Conservation (phyloP, 1,140 invertebrate species). For the Watersipora subatra region DNA sequence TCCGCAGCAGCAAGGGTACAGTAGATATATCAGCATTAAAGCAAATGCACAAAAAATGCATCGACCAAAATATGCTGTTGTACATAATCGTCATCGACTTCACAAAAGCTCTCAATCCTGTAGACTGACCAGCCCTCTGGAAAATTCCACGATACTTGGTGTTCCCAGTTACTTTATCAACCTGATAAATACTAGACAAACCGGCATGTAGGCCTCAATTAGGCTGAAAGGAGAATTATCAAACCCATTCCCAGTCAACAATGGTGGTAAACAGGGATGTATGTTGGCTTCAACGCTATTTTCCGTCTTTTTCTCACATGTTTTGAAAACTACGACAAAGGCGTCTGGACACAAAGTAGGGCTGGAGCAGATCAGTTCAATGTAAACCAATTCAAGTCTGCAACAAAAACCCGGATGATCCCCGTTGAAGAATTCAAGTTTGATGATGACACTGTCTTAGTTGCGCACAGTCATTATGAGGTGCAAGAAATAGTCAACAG, state of each 20-base stretch:
- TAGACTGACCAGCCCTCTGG: constrained; percentile 4
- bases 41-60: constrained; percentile 11
- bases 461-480: background rate
- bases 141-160: constrained; percentile 6
- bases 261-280: constrained; percentile 5
- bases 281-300: constrained; percentile 10
- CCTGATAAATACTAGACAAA: constrained; percentile 2
- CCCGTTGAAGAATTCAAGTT: background rate
- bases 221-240: background rate
- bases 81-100: constrained; percentile 13
- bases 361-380: constrained; percentile 3
- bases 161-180: constrained; percentile 3
- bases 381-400: background rate
- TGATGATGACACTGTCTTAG: background rate
- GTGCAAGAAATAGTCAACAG: background rate
- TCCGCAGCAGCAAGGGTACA: constrained; percentile 6
- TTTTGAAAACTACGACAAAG: background rate
- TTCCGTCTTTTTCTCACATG: constrained; percentile 4
- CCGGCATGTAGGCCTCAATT: background rate
- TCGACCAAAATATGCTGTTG: constrained; percentile 6
- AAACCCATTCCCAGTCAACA: background rate
- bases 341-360: constrained; percentile 6
- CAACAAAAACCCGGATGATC: background rate
- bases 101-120: constrained; percentile 10
- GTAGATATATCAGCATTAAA: constrained; percentile 11